These are phyloP conservation scores for Bursaphelenchus mucronatus DNA, from an alignment of 1,140 invertebrate species.

Conservation along the genomic window DNA sequence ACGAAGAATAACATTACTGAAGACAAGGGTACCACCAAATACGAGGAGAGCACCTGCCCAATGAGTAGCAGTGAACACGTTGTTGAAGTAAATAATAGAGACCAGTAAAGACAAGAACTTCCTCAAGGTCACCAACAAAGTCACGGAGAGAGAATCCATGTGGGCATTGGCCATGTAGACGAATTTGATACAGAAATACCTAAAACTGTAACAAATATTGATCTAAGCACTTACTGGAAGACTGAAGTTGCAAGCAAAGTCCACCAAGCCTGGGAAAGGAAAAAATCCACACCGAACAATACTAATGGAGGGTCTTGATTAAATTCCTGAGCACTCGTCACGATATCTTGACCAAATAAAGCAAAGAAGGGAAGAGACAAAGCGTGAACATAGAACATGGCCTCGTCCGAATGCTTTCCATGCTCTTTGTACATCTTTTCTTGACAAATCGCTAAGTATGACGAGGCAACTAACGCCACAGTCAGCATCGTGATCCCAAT, in stretches of 20 bases:
- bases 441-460: slow-evolving; percentile 92
- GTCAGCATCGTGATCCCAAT: slow-evolving; percentile 77
- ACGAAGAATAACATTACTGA: slow-evolving; percentile 61
- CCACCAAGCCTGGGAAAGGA: slow-evolving; percentile 72
- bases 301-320: slow-evolving; percentile 61
- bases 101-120: slow-evolving; percentile 91
- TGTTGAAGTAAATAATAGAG: slow-evolving; percentile 90
- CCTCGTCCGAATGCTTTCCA: slow-evolving; percentile 90
- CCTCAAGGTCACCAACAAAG: slow-evolving; percentile 84
- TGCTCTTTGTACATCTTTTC: slow-evolving; percentile 78
- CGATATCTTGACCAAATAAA: slow-evolving; percentile 72
- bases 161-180: slow-evolving; percentile 89
- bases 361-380: slow-evolving; percentile 80
- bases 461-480: slow-evolving; percentile 82
- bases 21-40: slow-evolving; percentile 85
- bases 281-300: slow-evolving; percentile 60
- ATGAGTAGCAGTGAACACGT: slow-evolving; percentile 84
- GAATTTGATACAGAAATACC: slow-evolving; percentile 77
- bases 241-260: slow-evolving; percentile 80
- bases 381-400: slow-evolving; percentile 88
- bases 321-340: slow-evolving; percentile 67
- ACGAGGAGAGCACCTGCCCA: slow-evolving; percentile 87
- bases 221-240: slow-evolving; percentile 72
- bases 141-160: slow-evolving; percentile 87
- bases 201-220: slow-evolving; percentile 19